Evolutionary conservation across 2,113 vertebrate species (phyloP), one percentile per base, ranked within the genome.

Genomic region (Colinus virginianus): DNA sequence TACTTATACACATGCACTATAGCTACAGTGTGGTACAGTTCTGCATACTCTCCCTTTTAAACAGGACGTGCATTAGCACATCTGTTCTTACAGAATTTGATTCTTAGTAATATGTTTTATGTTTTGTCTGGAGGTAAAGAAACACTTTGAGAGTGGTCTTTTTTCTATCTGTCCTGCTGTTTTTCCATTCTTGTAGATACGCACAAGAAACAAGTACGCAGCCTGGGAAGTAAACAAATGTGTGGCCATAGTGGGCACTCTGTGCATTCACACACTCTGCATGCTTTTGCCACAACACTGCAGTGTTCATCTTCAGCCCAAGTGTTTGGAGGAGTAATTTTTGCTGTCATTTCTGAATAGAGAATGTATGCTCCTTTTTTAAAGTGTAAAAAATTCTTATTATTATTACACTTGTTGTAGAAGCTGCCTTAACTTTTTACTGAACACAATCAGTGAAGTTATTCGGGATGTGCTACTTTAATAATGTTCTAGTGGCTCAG

Each of bases 191-290:
- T 7, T 4, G 1, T 5, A 68, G 8, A 13, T 23, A 43, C 1
- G 2, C 1, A 0, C 45, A 19, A 21, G 58, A 51, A 68, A 15
- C 9, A 59, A 58, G 9, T 10, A 6, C 38, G 30, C 77, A 67
- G 9, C 18, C 46, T 58, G 46, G 30, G 42, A 32, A 70, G 8
- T 28, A 2, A 30, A 74, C 23, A 28, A 28, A 6, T 15, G 25
- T 22, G 20, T 26, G 62, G 49, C 11, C 19, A 56, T 10, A 5
- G 7, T 26, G 61, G 42, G 30, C 38, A 40, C 12, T 2, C 1
- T 1, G 13, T 34, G 7, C 10, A 2, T 63, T 78, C 7, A 2
- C 14, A 15, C 26, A 8, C 7, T 34, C 62, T 0, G 1, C 13
- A 3, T 56, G 23, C 46, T 74, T 46, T 58, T 21, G 4, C 62